Evolutionary conservation across 2,113 vertebrate genomes (phyloP), one percentile per base, ranked within the genome.

Genomic region (Beaufortia kweichowensis): DNA sequence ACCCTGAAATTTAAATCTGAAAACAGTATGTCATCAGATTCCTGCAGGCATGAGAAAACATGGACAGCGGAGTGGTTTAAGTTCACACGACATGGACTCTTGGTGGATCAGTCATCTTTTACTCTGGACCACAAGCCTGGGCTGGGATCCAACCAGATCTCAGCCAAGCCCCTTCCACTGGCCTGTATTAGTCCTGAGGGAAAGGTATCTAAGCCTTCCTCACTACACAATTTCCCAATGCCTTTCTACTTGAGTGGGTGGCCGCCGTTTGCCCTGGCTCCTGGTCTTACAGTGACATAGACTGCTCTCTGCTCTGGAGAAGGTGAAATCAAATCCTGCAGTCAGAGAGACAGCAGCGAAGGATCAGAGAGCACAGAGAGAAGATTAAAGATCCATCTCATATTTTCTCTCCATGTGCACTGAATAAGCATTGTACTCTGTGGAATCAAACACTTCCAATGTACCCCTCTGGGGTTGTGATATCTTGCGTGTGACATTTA

Each of bases 41-140:
- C 60, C 39, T 19, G 39, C 43, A 60, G 53, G 23, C 68, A 43
- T 66, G 56, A 67, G 69, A 29, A 41, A 55, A 46, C 33, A 21
- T 12, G 46, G 35, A 61, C 61, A 68, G 24, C 60, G 0, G 39
- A 80, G n/a, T 60, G 75, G 59, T 63, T 73, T 67, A 73, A 74
- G 69, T 79, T 77, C 69, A 83, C 63, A 60, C 48, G 59, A 76
- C 70, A 84, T 66, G 74, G 74, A 75, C 55, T 75, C 78, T 77
- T 76, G 75, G 64, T 78, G 61, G 78, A 82, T 76, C 71, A 63
- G 71, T 67, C 43, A 56, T 59, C 65, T 63, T 73, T 67, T 81
- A 41, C 60, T 59, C 28, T 67, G 75, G 55, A 78, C 80, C 78
- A 63, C 80, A 80, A 81, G 70, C 70, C 23, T 77, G 78, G 78